Evolutionary conservation across 2,113 vertebrate species (phyloP).

Genomic region (Psephotus haematonotus): DNA sequence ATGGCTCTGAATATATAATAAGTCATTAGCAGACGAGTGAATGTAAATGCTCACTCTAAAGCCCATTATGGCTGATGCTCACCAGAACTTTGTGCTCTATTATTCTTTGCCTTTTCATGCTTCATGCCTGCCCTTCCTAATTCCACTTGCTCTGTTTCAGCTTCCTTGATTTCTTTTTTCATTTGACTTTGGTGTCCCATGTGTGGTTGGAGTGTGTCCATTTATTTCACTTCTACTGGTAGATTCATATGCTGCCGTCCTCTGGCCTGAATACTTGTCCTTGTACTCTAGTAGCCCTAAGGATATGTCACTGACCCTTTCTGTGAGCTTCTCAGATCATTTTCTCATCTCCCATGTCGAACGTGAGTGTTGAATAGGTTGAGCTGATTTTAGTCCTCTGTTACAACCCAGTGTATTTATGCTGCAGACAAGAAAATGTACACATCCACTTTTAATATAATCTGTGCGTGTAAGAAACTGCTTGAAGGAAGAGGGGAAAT

Average conservation of each 20-base stretch:
- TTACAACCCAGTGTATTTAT: neutral
- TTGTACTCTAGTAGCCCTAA: constrained; percentile 9
- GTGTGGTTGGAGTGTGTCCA: neutral
- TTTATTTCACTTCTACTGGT: constrained; percentile 5
- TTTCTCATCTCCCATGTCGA: neutral
- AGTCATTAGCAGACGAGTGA: neutral
- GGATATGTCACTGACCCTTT: constrained; percentile 47
- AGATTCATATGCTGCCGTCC: neutral
- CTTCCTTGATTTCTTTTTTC: neutral
- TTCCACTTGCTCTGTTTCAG: neutral
- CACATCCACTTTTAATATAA: neutral
- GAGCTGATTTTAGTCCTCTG: constrained; percentile 25
- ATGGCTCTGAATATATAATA: constrained; percentile 21
- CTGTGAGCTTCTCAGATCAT: constrained; percentile 9
- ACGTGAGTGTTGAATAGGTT: neutral
- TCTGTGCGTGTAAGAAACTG: neutral
- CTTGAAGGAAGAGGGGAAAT: neutral
- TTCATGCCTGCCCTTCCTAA: neutral
- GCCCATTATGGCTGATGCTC: constrained; percentile 14
- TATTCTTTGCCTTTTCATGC: constrained; percentile 29
- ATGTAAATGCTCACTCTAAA: constrained; percentile 11
- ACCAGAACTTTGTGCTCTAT: constrained; percentile 23
- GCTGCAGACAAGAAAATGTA: neutral
- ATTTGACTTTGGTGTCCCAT: constrained; percentile 19
- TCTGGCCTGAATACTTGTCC: constrained; percentile 47